These are phyloP conservation scores for Chorisops tibialis DNA, from an alignment of 2,888 invertebrate genomes.

Conservation along the genomic window DNA sequence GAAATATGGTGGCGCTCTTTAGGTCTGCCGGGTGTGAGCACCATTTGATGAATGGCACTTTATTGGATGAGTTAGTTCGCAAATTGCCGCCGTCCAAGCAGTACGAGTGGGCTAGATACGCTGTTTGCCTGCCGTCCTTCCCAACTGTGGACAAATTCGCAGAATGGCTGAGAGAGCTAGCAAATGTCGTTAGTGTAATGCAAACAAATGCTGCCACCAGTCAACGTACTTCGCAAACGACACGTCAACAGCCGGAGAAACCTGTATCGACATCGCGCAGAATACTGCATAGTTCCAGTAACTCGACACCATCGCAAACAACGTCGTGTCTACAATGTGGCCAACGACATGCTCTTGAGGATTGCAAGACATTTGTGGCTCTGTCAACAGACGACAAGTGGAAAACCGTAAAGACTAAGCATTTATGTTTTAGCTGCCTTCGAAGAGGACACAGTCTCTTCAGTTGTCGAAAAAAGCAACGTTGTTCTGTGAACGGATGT, in stretches of 20 bases:
- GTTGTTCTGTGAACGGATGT: neutral
- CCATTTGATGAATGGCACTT: neutral
- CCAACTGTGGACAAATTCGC: slow-evolving; percentile 17
- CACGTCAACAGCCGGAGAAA: neutral
- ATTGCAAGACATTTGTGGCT: neutral
- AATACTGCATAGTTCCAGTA: neutral
- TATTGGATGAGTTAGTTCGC: neutral
- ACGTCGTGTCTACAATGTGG: neutral
- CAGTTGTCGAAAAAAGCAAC: slow-evolving; percentile 4
- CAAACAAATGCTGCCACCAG: neutral
- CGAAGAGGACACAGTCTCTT: neutral
- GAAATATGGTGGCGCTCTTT: slow-evolving; percentile 26
- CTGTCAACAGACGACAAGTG: neutral
- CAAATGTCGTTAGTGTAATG: slow-evolving; percentile 26
- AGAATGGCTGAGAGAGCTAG: slow-evolving; percentile 25
- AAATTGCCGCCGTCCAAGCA: slow-evolving; percentile 33
- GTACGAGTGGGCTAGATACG: slow-evolving; percentile 29
- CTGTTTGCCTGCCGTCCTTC: slow-evolving; percentile 17
- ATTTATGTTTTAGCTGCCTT: neutral
- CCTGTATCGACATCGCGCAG: neutral
- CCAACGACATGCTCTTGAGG: neutral
- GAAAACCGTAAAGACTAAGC: neutral
- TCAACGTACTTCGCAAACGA: neutral
- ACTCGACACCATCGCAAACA: neutral
- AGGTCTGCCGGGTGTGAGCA: neutral